phyloP scores from a whole-genome alignment of 2,113 vertebrate species.

The Xenopus laevis region DNA sequence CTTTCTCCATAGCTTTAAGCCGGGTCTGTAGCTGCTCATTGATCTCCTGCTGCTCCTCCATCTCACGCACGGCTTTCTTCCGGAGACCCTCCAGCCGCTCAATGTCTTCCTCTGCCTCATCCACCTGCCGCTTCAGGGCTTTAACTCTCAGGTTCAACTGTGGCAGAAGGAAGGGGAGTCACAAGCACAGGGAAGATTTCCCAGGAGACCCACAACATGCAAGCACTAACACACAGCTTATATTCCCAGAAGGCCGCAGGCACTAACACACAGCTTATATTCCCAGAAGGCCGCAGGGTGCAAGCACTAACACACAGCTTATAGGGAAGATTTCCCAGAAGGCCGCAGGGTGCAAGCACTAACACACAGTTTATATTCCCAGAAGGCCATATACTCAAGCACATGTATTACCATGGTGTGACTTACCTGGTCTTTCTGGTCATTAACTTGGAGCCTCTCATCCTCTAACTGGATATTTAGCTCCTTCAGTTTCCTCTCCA shows the following conservation, averaged over 20 bases:
- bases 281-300: neutral
- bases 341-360: neutral
- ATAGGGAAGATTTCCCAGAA: too few relatives aligned
- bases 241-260: neutral
- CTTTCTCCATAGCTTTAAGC: slow-evolving; percentile 80
- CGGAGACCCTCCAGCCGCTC: slow-evolving; percentile 78
- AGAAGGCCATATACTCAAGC: neutral
- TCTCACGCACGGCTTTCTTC: slow-evolving; percentile 84
- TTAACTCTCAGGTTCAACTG: slow-evolving; percentile 86
- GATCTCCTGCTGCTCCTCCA: slow-evolving; percentile 88
- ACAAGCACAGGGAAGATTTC: too few relatives aligned
- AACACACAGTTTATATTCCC: neutral
- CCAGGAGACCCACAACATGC: neutral
- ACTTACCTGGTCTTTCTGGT: slow-evolving; percentile 88
- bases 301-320: neutral
- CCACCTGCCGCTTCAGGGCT: slow-evolving; percentile 89
- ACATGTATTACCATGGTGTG: neutral
- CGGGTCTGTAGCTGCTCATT: slow-evolving; percentile 82
- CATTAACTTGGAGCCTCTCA: slow-evolving; percentile 77
- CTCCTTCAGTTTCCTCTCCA: slow-evolving; percentile 90
- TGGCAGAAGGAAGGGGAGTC: neutral
- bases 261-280: neutral
- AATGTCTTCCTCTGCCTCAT: slow-evolving; percentile 87
- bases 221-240: neutral
- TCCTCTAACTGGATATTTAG: slow-evolving; percentile 85